phyloP scores from a whole-genome alignment of 2,888 invertebrate genomes.

The Dynastes hyllus region DNA sequence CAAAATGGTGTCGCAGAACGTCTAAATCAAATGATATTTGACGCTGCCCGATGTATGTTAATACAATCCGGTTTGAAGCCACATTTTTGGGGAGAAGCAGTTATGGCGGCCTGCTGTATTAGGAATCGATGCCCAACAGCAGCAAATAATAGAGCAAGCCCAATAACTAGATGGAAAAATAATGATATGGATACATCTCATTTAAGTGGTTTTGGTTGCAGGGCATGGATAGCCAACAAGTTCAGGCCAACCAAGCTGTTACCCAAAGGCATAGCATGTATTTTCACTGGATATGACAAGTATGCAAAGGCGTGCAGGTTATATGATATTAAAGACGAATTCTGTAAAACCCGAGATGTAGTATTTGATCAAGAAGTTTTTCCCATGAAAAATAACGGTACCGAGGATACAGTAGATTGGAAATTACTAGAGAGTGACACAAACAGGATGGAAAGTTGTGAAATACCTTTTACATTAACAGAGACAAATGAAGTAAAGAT shows the following conservation, averaged over 20 bases:
- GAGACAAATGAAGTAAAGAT: too few relatives aligned
- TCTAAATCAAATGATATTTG: background rate
- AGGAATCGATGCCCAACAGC: conserved; percentile 21
- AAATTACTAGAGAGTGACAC: background rate
- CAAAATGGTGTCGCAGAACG: conserved; percentile 33
- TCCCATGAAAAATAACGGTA: background rate
- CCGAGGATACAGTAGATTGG: background rate
- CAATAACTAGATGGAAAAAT: background rate
- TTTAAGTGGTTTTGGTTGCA: background rate
- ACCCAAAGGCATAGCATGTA: too few relatives aligned
- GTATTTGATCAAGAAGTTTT: background rate
- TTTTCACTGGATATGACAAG: too few relatives aligned
- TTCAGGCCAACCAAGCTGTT: too few relatives aligned
- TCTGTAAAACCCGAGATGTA: too few relatives aligned
- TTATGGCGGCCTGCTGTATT: conserved; percentile 30
- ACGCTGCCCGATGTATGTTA: background rate
- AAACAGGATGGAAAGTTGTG: background rate
- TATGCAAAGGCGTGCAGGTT: too few relatives aligned
- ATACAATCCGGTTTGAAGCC: background rate
- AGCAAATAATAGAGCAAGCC: conserved; percentile 15
- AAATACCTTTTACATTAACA: too few relatives aligned
- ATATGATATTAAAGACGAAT: too few relatives aligned
- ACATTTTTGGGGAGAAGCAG: background rate
- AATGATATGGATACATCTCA: too few relatives aligned
- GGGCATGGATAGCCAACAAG: too few relatives aligned